phyloP scores from a whole-genome alignment of 2,797 vertebrate species.

The Xyrichtys novacula region DNA sequence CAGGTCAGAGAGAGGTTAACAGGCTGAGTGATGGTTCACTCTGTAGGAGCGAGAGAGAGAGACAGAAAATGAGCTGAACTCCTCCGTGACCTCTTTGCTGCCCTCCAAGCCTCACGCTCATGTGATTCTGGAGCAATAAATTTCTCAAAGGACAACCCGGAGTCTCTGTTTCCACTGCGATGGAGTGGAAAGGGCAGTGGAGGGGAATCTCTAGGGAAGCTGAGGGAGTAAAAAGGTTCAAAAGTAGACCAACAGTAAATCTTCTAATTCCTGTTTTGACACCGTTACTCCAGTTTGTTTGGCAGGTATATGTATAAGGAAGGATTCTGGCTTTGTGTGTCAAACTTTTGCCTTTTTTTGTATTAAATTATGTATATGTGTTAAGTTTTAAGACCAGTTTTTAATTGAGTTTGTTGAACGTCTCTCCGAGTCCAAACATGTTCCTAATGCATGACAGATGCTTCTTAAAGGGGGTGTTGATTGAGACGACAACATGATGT shows the following conservation, averaged over 20 bases:
- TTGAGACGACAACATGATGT: background rate
- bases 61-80: slow-evolving; percentile 66
- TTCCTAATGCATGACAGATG: background rate
- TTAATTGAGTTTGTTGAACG: background rate
- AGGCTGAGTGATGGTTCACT: slow-evolving; percentile 34
- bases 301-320: too few species aligned
- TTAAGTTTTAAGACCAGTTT: background rate
- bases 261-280: too few species aligned
- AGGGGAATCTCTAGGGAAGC: slow-evolving; percentile 1
- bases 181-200: background rate
- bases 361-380: too few species aligned
- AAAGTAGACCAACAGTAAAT: background rate
- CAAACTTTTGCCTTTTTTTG: too few species aligned
- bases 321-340: too few species aligned
- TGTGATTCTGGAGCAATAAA: slow-evolving; percentile 62
- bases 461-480: background rate
- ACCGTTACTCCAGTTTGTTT: too few species aligned
- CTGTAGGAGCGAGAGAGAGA: slow-evolving; percentile 49
- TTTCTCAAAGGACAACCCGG: slow-evolving; percentile 32
- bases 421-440: background rate
- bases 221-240: background rate
- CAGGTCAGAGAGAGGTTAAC: slow-evolving; percentile 45
- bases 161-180: slow-evolving; percentile 22
- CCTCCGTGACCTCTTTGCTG: slow-evolving; percentile 35
- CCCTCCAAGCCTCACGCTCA: slow-evolving; percentile 39